These are phyloP conservation scores for Nasonia oneida DNA, from an alignment of 2,888 invertebrate species.

Conservation along the genomic window DNA sequence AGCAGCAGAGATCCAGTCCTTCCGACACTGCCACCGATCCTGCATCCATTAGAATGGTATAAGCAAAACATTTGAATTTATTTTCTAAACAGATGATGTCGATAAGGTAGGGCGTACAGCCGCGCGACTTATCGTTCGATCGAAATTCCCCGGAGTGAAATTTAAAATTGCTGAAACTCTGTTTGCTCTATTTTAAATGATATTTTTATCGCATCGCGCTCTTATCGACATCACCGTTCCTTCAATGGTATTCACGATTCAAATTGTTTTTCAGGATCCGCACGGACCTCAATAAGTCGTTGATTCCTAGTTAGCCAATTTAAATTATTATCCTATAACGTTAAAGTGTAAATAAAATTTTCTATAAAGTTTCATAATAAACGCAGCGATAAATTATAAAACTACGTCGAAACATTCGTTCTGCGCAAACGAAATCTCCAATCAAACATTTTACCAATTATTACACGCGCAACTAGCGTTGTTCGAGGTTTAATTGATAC, in stretches of 20 bases:
- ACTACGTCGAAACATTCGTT: neutral
- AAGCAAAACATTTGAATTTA: neutral
- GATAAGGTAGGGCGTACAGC: neutral
- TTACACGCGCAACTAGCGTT: neutral
- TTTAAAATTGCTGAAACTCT: neutral
- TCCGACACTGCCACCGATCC: conserved; percentile 75
- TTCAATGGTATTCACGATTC: neutral
- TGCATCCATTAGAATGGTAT: conserved; percentile 77
- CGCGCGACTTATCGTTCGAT: neutral
- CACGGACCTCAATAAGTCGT: conserved; percentile 23
- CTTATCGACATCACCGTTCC: neutral
- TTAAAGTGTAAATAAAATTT: neutral
- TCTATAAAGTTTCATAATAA: neutral
- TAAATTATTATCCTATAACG: neutral
- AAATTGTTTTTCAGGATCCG: conserved; percentile 44
- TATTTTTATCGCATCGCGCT: no score
- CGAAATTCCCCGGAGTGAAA: neutral
- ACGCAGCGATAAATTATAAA: neutral
- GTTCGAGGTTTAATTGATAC: neutral
- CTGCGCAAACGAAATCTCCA: neutral
- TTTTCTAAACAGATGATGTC: conserved; percentile 3
- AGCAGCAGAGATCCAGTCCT: conserved; percentile 76
- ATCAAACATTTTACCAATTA: neutral
- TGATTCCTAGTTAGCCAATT: neutral
- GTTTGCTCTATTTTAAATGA: no score